These are phyloP conservation scores for Heterohyrax brucei DNA, from an alignment of 2,797 vertebrate species.

Conservation along the genomic window DNA sequence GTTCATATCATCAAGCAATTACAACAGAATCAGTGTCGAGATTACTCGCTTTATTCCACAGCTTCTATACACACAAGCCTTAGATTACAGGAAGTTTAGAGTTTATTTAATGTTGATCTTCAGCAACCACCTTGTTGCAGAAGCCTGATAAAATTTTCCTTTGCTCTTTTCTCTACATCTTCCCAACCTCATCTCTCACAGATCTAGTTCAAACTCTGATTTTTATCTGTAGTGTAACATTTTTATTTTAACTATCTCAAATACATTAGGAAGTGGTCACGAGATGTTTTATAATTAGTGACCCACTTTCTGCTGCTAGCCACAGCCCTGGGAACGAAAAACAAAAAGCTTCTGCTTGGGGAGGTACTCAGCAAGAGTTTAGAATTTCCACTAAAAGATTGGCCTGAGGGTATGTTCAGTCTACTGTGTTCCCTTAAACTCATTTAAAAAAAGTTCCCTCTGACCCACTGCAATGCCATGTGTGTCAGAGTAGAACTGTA, in stretches of 20 bases:
- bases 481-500: too few relatives aligned
- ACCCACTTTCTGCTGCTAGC: background rate
- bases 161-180: slow-evolving; percentile 10
- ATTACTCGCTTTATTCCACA: too few relatives aligned
- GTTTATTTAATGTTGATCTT: slow-evolving; percentile 34
- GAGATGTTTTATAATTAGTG: background rate
- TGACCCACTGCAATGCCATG: too few relatives aligned
- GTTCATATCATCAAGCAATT: slow-evolving; percentile 19
- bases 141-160: background rate
- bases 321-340: background rate
- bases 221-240: background rate
- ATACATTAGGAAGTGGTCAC: background rate
- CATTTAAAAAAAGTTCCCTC: too few relatives aligned
- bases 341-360: background rate
- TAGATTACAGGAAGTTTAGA: background rate
- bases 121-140: background rate
- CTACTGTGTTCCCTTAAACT: background rate
- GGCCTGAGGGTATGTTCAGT: background rate
- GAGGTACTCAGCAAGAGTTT: background rate
- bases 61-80: too few relatives aligned
- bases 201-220: slow-evolving; percentile 23
- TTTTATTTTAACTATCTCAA: slow-evolving; percentile 25
- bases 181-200: background rate
- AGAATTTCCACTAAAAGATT: background rate
- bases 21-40: background rate